These are phyloP conservation scores for Hyposoter didymator DNA, from an alignment of 2,888 invertebrate genomes.

Conservation along the genomic window DNA sequence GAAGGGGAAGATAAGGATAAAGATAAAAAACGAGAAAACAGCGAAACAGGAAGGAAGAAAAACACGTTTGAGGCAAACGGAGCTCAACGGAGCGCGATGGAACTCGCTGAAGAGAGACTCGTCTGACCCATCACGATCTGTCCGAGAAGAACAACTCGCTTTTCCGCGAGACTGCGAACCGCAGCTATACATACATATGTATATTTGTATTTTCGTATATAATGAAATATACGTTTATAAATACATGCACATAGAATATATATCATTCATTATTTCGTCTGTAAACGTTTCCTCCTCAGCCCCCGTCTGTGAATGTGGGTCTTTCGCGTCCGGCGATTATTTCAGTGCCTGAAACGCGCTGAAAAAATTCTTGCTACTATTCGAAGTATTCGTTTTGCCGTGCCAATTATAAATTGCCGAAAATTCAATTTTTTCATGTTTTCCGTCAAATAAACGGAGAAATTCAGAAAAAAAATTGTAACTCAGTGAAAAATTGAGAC, in stretches of 20 bases:
- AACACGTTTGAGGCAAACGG: slow-evolving; percentile 39
- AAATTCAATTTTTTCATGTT: too few relatives aligned
- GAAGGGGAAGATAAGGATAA: slow-evolving; percentile 37
- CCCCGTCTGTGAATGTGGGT: too few relatives aligned
- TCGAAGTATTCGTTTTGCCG: too few relatives aligned
- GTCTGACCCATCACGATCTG: slow-evolving; percentile 45
- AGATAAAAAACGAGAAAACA: slow-evolving; percentile 8
- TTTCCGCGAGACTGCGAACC: slow-evolving; percentile 50
- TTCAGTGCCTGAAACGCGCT: too few relatives aligned
- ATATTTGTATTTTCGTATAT: slow-evolving; percentile 65
- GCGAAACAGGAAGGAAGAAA: slow-evolving; percentile 35
- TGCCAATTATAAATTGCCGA: too few relatives aligned
- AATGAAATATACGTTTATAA: slow-evolving; percentile 55
- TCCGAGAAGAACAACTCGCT: slow-evolving; percentile 26
- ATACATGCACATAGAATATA: slow-evolving; percentile 52
- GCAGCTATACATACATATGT: slow-evolving; percentile 62
- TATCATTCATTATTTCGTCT: not conserved
- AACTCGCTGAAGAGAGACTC: slow-evolving; percentile 51
- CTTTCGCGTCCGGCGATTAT: too few relatives aligned
- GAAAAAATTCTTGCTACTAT: too few relatives aligned
- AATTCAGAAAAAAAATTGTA: too few relatives aligned
- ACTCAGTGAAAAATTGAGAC: too few relatives aligned
- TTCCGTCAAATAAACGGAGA: too few relatives aligned
- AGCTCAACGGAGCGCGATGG: slow-evolving; percentile 50
- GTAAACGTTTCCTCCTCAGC: too few relatives aligned